Evolutionary conservation across 2,888 invertebrate genomes (phyloP), one percentile per base, ranked within the genome.

Genomic region (Drosophila hamatofila): DNA sequence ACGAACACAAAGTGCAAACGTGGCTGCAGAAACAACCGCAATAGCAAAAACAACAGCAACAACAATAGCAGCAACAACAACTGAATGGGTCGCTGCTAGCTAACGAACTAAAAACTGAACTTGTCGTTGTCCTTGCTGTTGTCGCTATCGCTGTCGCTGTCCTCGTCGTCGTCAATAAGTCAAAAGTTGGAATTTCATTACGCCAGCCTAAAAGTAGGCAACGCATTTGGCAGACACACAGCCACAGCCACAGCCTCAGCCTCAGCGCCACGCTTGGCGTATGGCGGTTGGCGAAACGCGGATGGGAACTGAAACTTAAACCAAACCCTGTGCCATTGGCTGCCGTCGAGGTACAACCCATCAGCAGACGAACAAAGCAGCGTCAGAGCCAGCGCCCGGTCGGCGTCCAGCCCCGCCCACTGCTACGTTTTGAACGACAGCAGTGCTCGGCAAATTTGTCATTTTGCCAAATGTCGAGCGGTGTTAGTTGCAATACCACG

Each of bases 101-200:
- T 57, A 39, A 46, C n/a, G 54, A 62, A 64, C 54, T 72, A 30
- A 37, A 44, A 67, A 57, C 48, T 62, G 68, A 58, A 49, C 67
- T 60, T 44, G 49, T 41, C 48, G 33, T 59, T 56, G 51, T 49
- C 21, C 52, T 57, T 39, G 57, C 44, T 25, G 25, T 39, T 61
- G 44, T 62, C 60, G 39, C 30, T 63, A 65, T 75, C 44, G 25
- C 27, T 61, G 44, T 62, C 60, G 39, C 30, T 63, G 68, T 75
- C 44, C 51, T 64, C 55, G 41, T 51, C 67, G 72, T 80, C 90
- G 90, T 91, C 91, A 91, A 91, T 91, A 91, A 91, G 91, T 89
- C 91, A 91, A 81, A 83, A 81, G 84, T 88, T 89, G 92, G 90
- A 91, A 91, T 91, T 91, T 90, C 89, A 91, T 91, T 91, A 90